A percentile compares a stretch with the other conserved stretches of the same genome.
Conservation (phyloP, 2,888 invertebrate species). For the Chironomus riparius region DNA sequence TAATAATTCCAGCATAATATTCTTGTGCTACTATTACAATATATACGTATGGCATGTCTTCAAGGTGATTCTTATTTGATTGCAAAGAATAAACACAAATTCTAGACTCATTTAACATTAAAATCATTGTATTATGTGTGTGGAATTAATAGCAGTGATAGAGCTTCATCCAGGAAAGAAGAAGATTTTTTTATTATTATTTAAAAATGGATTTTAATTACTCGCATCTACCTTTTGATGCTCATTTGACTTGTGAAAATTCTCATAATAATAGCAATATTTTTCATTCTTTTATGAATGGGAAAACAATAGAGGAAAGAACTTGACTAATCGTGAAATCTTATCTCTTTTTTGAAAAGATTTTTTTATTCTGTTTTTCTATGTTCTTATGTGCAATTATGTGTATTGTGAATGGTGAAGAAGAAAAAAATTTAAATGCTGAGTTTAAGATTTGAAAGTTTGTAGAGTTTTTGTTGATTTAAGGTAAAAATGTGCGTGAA, state of each 20-base stretch:
- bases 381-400: no score
- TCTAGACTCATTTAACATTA: no score
- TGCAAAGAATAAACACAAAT: neutral
- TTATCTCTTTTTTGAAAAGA: neutral
- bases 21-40: neutral
- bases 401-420: no score
- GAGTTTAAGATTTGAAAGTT: no score
- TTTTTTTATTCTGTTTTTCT: neutral
- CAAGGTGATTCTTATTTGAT: conserved; percentile 19
- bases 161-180: neutral
- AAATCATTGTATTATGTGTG: neutral
- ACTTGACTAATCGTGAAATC: neutral
- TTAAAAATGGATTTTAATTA: neutral
- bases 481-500: no score
- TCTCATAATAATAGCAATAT: neutral
- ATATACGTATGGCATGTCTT: neutral
- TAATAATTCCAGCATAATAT: neutral
- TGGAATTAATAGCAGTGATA: neutral
- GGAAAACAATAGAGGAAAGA: neutral
- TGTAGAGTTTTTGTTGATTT: no score
- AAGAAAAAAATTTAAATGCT: no score
- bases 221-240: no score
- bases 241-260: neutral
- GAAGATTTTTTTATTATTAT: neutral
- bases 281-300: no score